Evolutionary conservation across 2,888 invertebrate genomes (phyloP).

Genomic region (Choristoneura rosaceana): DNA sequence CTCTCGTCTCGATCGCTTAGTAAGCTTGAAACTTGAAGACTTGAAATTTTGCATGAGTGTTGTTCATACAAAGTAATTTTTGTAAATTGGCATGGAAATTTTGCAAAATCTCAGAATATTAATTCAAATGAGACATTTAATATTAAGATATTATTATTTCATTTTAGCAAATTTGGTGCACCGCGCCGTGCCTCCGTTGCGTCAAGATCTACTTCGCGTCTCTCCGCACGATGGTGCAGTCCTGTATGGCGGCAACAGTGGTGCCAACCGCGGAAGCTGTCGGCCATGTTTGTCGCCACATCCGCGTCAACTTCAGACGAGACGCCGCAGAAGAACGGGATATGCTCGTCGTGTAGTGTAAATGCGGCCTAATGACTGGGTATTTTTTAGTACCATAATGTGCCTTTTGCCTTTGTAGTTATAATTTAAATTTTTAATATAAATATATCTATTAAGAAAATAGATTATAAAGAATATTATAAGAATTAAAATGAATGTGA

Average conservation of each 20-base stretch:
- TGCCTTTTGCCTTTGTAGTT: constrained; percentile 20
- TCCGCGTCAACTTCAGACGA: constrained; percentile 84
- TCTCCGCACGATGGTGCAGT: constrained; percentile 83
- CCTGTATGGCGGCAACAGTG: constrained; percentile 86
- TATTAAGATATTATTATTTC: neutral
- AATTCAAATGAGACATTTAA: no score
- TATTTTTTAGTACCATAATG: constrained; percentile 17
- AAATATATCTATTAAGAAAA: neutral
- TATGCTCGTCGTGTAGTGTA: constrained; percentile 65
- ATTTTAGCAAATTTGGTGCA: constrained; percentile 90
- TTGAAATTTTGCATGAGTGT: no score
- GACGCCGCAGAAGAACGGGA: constrained; percentile 82
- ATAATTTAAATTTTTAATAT: neutral
- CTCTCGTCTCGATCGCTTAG: no score
- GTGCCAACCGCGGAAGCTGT: constrained; percentile 87
- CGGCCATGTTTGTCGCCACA: constrained; percentile 86
- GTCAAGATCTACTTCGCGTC: constrained; percentile 89
- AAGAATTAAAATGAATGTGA: neutral
- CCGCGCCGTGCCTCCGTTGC: constrained; percentile 87
- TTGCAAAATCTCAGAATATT: no score
- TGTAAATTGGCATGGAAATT: no score
- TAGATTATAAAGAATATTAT: neutral
- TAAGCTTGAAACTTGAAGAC: no score
- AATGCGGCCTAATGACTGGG: constrained; percentile 21
- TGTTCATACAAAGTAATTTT: no score